Evolutionary conservation across 2,797 vertebrate genomes (phyloP), one percentile per base, ranked within the genome.

Genomic region (Clarias platycephalus): DNA sequence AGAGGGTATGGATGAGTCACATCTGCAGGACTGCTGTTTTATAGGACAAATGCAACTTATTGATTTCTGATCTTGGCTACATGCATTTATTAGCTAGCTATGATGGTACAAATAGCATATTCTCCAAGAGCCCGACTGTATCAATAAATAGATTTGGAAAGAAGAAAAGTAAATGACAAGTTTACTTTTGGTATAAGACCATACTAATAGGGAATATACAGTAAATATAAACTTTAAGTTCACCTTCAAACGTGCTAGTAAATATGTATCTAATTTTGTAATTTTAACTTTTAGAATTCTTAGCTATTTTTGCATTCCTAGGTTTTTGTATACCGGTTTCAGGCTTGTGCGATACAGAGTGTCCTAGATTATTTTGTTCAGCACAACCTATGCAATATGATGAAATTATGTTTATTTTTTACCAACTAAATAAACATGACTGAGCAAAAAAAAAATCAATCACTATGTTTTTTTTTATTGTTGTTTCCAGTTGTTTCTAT

Each of bases 11-110:
- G 88, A 91, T 85, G 76, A 82, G 88, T 86, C 76, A 80, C 89
- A 92, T 90, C 85, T 90, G 80, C 78, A 79, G 83, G 81, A 12
- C 86, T 81, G 77, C 90, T 93, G 89, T 92, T 89, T 84, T 84
- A 49, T 71, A 87, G 85, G 88, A 91, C 91, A 92, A 90, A 80
- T 88, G 90, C 83, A 68, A 26, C 77, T 64, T 89, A 88, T 37
- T 87, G 88, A 87, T 86, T 82, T 89, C 81, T 86, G 83, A 83
- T 86, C 84, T 84, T 85, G 90, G 88, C 58, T 31, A 28, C 12
- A 9, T 75, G 62, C 82, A 89, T 83, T 86, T 86, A 89, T 89
- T 88, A 88, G 76, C 90, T 87, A 86, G 9, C 76, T 68, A 85
- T 87, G 81, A 40, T 81, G 85, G 24, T n/a, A 62, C 2, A 49